Evolutionary conservation across 2,797 vertebrate genomes (phyloP).

Genomic region (Propithecus perrieri): DNA sequence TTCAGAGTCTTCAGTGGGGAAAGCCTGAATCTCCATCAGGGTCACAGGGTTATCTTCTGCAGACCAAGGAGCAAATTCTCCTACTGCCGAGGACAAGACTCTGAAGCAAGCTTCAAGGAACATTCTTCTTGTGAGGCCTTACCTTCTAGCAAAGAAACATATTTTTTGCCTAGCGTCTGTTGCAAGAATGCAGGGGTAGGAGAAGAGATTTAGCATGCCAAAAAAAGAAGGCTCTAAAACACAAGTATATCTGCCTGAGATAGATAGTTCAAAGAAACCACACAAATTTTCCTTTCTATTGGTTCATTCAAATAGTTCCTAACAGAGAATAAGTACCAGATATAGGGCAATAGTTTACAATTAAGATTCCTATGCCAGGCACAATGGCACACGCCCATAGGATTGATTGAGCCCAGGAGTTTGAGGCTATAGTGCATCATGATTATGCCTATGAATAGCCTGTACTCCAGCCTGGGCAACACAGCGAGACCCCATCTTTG

Average conservation of each 20-base stretch:
- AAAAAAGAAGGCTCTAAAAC: background rate
- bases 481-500: background rate
- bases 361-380: background rate
- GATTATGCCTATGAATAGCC: too few species aligned
- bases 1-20: background rate
- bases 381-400: background rate
- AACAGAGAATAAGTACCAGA: background rate
- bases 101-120: background rate
- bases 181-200: background rate
- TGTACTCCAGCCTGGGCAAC: background rate
- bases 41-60: background rate
- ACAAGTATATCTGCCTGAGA: background rate
- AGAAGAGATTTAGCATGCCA: background rate
- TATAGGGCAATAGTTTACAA: background rate
- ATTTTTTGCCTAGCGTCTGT: conserved; percentile 18
- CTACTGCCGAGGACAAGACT: background rate
- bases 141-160: background rate
- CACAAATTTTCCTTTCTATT: background rate
- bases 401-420: background rate
- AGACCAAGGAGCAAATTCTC: background rate
- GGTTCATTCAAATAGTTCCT: background rate
- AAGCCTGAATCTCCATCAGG: background rate
- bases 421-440: background rate
- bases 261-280: background rate
- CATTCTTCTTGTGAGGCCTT: background rate